Percentiles rank a stretch among this genome's conserved stretches.
These are phyloP conservation scores for Atrina japonica DNA, from an alignment of 2,888 invertebrate genomes.

Conservation along the genomic window DNA sequence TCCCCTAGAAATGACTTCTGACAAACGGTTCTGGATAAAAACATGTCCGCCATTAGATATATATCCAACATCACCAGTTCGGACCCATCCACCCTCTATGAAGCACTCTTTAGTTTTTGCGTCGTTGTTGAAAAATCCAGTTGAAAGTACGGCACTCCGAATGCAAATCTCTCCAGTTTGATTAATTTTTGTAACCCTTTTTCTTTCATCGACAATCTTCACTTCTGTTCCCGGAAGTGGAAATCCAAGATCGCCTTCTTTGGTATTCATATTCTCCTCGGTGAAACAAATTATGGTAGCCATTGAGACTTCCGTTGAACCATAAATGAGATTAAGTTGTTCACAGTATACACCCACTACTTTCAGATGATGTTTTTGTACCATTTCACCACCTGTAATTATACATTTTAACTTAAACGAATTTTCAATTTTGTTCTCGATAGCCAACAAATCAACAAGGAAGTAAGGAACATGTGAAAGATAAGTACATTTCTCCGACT, in stretches of 20 bases:
- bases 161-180: conserved; percentile 12
- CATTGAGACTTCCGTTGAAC: conserved; percentile 12
- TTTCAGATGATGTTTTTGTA: conserved; percentile 16
- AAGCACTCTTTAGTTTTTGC: conserved; percentile 14
- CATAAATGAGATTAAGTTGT: conserved; percentile 10
- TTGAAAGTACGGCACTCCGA: conserved; percentile 3
- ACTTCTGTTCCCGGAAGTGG: conserved; percentile 21
- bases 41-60: no score
- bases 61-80: no score
- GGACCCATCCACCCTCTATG: conserved; percentile 15
- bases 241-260: conserved; percentile 21
- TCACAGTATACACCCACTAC: conserved; percentile 16
- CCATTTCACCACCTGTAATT: conserved; percentile 21
- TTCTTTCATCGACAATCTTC: conserved; percentile 14
- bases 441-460: conserved; percentile 16
- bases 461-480: conserved; percentile 19
- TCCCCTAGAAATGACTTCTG: no score
- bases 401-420: conserved; percentile 4
- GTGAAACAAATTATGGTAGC: neutral
- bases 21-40: conserved; percentile 17
- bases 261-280: neutral
- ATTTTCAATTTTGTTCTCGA: conserved; percentile 1
- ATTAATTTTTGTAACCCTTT: neutral
- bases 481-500: conserved; percentile 17
- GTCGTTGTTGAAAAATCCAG: conserved; percentile 9